Percentiles rank a stretch among this genome's conserved stretches.
Conservation (phyloP, 2,113 vertebrate species). For the Fregata magnificens region DNA sequence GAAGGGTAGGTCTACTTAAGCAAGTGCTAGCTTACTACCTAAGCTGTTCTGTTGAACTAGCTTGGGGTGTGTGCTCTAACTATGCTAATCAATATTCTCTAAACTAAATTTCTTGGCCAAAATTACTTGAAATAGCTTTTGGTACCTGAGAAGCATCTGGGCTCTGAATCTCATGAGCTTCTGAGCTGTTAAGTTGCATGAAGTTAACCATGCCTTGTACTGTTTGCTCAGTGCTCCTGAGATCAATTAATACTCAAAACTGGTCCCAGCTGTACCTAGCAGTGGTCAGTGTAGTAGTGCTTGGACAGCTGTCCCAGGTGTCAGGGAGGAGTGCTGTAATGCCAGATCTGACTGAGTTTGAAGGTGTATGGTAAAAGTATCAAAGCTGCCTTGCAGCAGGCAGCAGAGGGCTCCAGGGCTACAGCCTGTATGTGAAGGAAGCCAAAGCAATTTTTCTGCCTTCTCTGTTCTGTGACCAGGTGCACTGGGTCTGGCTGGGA, state of each 20-base stretch:
- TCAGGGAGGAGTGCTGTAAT: background rate
- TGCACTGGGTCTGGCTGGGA: background rate
- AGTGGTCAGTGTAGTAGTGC: background rate
- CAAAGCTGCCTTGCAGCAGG: background rate
- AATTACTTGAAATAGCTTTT: background rate
- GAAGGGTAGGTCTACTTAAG: background rate
- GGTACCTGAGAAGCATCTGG: background rate
- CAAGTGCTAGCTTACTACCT: background rate
- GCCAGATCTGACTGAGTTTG: background rate
- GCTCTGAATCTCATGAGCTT: background rate
- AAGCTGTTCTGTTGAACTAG: background rate
- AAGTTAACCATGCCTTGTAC: background rate
- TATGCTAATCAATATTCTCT: background rate
- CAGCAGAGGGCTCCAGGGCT: conserved; percentile 7
- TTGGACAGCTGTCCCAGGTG: background rate
- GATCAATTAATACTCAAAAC: background rate
- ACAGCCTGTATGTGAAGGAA: background rate
- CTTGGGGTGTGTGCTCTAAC: background rate
- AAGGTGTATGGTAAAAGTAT: background rate
- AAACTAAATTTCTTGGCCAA: background rate
- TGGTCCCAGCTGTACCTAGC: background rate
- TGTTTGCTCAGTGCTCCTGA: background rate
- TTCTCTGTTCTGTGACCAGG: background rate
- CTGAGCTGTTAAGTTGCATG: background rate
- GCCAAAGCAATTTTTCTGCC: background rate